A percentile compares a stretch with the other conserved stretches of the same genome.
Evolutionary conservation across 2,113 vertebrate genomes (phyloP).

Genomic region (Cairina moschata): DNA sequence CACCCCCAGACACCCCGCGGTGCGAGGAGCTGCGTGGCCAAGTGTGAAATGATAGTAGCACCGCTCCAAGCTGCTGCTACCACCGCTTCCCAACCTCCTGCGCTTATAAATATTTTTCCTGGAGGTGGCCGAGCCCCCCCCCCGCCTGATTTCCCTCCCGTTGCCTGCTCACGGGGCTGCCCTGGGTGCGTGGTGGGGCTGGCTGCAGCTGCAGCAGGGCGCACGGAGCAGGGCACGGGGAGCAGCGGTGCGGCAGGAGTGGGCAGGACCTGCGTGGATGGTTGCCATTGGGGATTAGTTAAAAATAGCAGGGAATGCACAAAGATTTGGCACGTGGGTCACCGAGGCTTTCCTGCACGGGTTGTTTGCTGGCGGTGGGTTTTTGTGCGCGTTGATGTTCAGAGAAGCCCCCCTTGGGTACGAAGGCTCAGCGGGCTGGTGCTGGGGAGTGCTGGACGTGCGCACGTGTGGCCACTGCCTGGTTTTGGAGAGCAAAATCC

Average conservation of each 20-base stretch:
- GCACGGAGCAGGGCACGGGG: background rate
- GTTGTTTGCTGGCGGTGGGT: background rate
- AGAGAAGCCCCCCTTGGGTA: background rate
- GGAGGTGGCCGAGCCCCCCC: background rate
- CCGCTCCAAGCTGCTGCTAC: background rate
- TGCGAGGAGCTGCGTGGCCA: constrained; percentile 12
- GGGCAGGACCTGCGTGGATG: background rate
- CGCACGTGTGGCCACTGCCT: rapidly evolving
- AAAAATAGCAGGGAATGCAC: constrained; percentile 54
- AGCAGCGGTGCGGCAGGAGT: background rate
- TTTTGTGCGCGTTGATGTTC: rapidly evolving
- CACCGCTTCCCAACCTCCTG: background rate
- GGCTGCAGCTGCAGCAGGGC: too few species aligned
- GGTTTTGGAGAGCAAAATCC: background rate
- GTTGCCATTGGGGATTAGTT: constrained; percentile 16
- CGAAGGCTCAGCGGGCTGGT: rapidly evolving
- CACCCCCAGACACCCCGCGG: background rate
- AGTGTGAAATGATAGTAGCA: constrained; percentile 39
- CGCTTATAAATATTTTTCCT: background rate
- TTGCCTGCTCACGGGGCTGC: too few species aligned
- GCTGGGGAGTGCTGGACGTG: rapidly evolving
- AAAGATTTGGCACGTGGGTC: background rate
- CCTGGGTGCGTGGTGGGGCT: too few species aligned
- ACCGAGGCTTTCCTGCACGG: background rate
- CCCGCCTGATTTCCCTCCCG: too few species aligned